phyloP scores from a whole-genome alignment of 2,888 invertebrate genomes.

The Dasypogon diadema region DNA sequence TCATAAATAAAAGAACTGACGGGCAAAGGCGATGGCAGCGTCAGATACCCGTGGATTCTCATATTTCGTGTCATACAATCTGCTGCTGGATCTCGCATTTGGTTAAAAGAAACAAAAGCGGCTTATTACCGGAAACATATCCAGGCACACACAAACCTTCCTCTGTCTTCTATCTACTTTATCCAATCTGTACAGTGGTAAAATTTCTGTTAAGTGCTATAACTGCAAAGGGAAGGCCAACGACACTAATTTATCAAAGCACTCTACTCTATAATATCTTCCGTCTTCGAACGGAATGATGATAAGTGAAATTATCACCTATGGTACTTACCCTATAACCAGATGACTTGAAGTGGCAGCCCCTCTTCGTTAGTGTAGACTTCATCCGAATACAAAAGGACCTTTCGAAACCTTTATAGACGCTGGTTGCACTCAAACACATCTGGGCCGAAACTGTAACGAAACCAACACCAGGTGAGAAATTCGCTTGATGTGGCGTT shows the following conservation, averaged over 20 bases:
- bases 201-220: neutral
- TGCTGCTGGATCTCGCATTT: slow-evolving; percentile 51
- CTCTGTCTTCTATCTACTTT: slow-evolving; percentile 11
- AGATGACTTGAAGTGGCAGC: slow-evolving; percentile 96
- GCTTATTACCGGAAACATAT: slow-evolving; percentile 46
- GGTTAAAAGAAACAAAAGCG: slow-evolving; percentile 50
- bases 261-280: too few species aligned
- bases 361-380: slow-evolving; percentile 95
- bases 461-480: slow-evolving; percentile 55
- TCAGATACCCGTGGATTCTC: slow-evolving; percentile 42
- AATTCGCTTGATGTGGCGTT: neutral
- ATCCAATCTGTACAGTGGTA: slow-evolving; percentile 8
- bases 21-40: slow-evolving; percentile 39
- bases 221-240: slow-evolving; percentile 17
- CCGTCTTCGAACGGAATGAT: neutral
- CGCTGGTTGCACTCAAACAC: slow-evolving; percentile 78
- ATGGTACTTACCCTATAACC: slow-evolving; percentile 88
- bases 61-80: slow-evolving; percentile 52
- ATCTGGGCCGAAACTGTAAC: slow-evolving; percentile 85
- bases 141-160: neutral
- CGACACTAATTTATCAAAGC: neutral
- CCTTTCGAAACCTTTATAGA: slow-evolving; percentile 88
- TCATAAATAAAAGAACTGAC: slow-evolving; percentile 48
- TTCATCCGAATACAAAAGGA: slow-evolving; percentile 98
- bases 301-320: neutral